Evolutionary conservation across 1,140 invertebrate species (phyloP).

Genomic region (honey bee (Apis mellifera)): DNA sequence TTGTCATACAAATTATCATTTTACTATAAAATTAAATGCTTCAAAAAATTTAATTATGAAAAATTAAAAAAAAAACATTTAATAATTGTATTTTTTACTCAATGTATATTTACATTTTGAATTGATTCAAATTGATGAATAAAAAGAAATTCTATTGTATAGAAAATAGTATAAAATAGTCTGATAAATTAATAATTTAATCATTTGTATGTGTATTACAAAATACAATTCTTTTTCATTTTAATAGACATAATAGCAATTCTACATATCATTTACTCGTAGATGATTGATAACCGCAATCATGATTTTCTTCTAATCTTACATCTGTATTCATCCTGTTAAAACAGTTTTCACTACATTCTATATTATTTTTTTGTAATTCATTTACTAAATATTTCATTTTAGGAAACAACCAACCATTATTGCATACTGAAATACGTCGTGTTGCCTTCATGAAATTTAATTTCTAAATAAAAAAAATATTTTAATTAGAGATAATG

Average conservation of each 20-base stretch:
- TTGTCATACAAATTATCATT: conserved; percentile 63
- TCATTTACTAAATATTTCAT: conserved; percentile 67
- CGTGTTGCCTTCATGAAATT: conserved; percentile 31
- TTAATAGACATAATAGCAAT: not conserved
- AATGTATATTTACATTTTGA: not conserved
- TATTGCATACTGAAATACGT: conserved; percentile 44
- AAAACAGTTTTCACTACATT: conserved; percentile 48
- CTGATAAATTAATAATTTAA: not conserved
- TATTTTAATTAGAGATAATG: not conserved
- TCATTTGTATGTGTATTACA: not conserved
- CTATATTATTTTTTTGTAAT: conserved; percentile 54
- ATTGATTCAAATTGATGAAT: not conserved
- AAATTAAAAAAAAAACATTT: conserved; percentile 6
- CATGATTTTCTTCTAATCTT: conserved; percentile 63
- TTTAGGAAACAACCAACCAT: conserved; percentile 64
- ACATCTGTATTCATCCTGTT: conserved; percentile 47
- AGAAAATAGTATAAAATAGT: not conserved
- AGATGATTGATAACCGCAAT: conserved; percentile 73
- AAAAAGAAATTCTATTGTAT: not conserved
- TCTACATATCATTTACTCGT: conserved; percentile 68
- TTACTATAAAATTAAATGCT: conserved; percentile 53
- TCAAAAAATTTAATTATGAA: not conserved
- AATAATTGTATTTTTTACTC: conserved; percentile 1
- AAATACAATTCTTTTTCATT: conserved; percentile 1
- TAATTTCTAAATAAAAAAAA: conserved; percentile 53